A percentile compares a stretch with the other conserved stretches of the same genome.
Conservation (phyloP, 2,797 vertebrate species). For the Vireo griseus region DNA sequence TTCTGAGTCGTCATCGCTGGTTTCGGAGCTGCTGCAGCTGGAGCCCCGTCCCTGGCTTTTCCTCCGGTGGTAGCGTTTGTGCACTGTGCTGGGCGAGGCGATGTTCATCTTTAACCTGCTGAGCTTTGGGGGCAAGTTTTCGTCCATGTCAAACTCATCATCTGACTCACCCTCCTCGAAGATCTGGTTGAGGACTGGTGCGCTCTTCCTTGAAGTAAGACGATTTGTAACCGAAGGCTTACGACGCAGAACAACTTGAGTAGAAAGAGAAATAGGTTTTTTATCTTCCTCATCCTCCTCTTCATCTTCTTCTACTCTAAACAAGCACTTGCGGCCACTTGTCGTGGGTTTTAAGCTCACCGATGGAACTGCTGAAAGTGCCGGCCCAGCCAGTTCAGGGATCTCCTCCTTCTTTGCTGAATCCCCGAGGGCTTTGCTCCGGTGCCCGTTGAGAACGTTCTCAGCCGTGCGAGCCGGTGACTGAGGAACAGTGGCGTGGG, state of each 20-base stretch:
- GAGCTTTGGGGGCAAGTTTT: conserved; percentile 93
- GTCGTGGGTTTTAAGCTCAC: conserved; percentile 71
- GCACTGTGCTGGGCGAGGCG: conserved; percentile 85
- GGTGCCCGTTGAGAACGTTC: conserved; percentile 90
- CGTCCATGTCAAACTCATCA: conserved; percentile 93
- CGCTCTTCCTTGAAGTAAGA: conserved; percentile 94
- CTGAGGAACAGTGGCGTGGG: conserved; percentile 86
- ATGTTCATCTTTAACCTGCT: conserved; percentile 96
- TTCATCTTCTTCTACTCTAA: conserved; percentile 93
- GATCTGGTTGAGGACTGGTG: conserved; percentile 96
- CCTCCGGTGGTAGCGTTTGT: conserved; percentile 91
- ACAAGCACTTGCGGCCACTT: conserved; percentile 86
- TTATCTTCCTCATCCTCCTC: conserved; percentile 96
- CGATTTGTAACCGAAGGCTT: conserved; percentile 94
- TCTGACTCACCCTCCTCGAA: conserved; percentile 97
- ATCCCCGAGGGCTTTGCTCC: conserved; percentile 85
- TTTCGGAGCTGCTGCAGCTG: conserved; percentile 96
- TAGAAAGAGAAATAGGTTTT: conserved; percentile 80
- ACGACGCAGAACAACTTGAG: conserved; percentile 89
- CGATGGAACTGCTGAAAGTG: conserved; percentile 45
- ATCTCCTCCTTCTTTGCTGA: conserved; percentile 84
- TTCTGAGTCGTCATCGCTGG: conserved; percentile 95
- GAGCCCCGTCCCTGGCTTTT: conserved; percentile 96
- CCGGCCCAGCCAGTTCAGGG: conserved; percentile 64
- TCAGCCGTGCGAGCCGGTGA: conserved; percentile 88